Evolutionary conservation across 2,888 invertebrate species (phyloP).

Genomic region (Branchellion lobata): DNA sequence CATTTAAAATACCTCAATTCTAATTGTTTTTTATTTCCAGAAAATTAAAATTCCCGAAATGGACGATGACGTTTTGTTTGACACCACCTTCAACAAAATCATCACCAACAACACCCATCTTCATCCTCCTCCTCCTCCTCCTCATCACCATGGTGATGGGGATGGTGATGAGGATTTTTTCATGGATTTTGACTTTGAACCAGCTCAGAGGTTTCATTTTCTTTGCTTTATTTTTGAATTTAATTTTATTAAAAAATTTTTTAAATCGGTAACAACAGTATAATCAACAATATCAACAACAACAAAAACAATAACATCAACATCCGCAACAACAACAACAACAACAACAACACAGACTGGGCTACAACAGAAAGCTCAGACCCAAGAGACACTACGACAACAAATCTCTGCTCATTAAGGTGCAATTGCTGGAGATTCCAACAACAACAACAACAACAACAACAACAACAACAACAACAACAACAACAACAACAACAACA

Average conservation of each 20-base stretch:
- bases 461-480: no score
- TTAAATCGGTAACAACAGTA: background rate
- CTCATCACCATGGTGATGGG: background rate
- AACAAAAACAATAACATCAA: background rate
- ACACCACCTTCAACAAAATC: background rate
- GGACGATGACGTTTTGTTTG: conserved; percentile 20
- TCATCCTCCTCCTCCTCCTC: background rate
- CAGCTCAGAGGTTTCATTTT: conserved; percentile 6
- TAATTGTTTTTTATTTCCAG: background rate
- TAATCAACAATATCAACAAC: background rate
- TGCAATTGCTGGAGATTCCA: no score
- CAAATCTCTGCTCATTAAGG: no score
- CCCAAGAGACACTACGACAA: no score
- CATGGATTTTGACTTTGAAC: background rate
- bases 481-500: no score
- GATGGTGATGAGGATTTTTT: background rate
- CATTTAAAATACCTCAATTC: no score
- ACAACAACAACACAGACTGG: no score
- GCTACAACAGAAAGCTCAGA: no score
- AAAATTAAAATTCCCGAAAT: conserved; percentile 26
- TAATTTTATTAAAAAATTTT: no score
- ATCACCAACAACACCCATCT: no score
- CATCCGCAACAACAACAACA: background rate
- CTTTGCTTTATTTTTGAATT: no score
- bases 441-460: background rate